These are phyloP conservation scores for Zonotrichia leucophrys DNA, from an alignment of 2,113 vertebrate species.

Conservation along the genomic window DNA sequence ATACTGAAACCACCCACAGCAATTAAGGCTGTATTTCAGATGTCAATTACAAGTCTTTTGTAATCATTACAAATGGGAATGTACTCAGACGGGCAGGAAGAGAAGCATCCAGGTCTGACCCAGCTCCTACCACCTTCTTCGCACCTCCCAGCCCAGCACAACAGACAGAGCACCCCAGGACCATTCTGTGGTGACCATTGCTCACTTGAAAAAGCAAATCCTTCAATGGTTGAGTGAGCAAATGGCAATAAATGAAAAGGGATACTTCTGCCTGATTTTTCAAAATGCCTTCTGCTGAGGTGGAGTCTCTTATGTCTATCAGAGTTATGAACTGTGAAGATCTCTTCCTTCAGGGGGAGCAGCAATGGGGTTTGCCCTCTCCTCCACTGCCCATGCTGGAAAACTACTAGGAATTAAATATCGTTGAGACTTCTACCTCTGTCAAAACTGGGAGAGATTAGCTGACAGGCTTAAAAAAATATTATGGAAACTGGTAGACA, in stretches of 20 bases:
- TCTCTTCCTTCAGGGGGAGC: not conserved
- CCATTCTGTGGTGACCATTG: rapidly evolving
- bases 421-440: not conserved
- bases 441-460: not conserved
- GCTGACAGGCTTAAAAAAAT: not conserved
- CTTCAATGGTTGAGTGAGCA: not conserved
- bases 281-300: not conserved
- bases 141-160: not conserved
- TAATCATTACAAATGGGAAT: not conserved
- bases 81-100: not conserved
- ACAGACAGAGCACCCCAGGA: not conserved
- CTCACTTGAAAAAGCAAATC: not conserved
- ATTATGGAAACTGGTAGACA: slow-evolving; percentile 6
- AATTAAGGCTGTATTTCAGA: not conserved
- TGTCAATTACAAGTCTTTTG: not conserved
- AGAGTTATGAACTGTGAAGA: not conserved
- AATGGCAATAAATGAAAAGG: not conserved
- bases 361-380: not conserved
- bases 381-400: not conserved
- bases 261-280: not conserved
- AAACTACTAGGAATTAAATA: not conserved
- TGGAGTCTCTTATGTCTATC: not conserved
- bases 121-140: not conserved
- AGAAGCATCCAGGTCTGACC: not conserved
- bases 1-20: not conserved